Base-by-base conservation (phyloP, 23 tunicate species). In the Clavelina lepadiformis region DNA sequence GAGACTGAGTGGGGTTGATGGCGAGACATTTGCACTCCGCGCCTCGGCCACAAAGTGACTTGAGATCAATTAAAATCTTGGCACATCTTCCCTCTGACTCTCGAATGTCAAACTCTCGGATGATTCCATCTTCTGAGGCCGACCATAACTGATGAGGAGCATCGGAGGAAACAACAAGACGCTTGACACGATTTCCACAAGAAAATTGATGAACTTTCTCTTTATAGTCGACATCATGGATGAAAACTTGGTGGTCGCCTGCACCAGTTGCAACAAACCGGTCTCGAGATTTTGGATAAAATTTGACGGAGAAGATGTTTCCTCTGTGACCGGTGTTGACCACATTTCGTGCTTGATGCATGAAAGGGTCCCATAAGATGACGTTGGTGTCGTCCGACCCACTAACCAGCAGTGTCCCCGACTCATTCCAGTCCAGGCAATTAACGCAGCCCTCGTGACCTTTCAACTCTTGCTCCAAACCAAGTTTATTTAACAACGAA, bases 401-500 rank as follows among this genome's bases (percentile, higher is more conserved):
- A 78, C 92, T 82, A 1, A 73, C 92, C 27, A 91, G 61, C 24
- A 82, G 62, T 33, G 72, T 53, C 3, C 98, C 98, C 25, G 38
- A 33, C 0, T 36, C 41, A 35, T 77, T 83, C 98, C 98, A 91
- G 37, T 91, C 98, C 66, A 91, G 61, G 55, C 98, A 91, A 58
- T 91, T 91, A 3, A 91, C 98, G 68, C 98, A 91, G 5, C 98
- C 98, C 22, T 73, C 46, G 72, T 91, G 98, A 3, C 98, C 92
- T 18, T 71, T 55, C 5, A 91, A 47, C 8, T 72, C 79, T 2
- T 54, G 33, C 33, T 80, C 88, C 32, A 81, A 57, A n/a, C 71
- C 58, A 26, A 89, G 63, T 19, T 65, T 47, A 15, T 76, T 36
- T 19, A 89, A 31, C 58, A 76, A 74, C n/a, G 28, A 61, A 0